Conservation (phyloP, 2,888 invertebrate genomes). For the Iselma pallidipennis region DNA sequence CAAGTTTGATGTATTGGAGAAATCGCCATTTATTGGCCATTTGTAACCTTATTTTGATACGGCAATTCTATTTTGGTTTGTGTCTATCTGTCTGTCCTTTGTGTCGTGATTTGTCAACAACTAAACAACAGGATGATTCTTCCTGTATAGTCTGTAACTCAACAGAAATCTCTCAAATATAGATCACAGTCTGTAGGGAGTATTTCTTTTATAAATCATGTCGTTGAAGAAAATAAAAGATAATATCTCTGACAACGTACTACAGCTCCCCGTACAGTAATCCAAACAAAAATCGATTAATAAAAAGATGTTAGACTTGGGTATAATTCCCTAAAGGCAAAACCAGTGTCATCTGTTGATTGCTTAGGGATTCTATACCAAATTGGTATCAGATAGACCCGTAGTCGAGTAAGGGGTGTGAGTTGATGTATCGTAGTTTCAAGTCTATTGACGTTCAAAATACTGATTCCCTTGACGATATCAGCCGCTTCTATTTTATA, state of each 20-base stretch:
- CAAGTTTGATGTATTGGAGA: neutral
- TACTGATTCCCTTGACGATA: constrained; percentile 29
- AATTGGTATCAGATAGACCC: constrained; percentile 42
- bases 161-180: neutral
- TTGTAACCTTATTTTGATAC: neutral
- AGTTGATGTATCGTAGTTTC: constrained; percentile 36
- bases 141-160: neutral
- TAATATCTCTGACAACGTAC: constrained; percentile 39
- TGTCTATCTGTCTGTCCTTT: neutral
- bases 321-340: constrained; percentile 45
- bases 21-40: neutral
- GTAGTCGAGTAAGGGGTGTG: constrained; percentile 22
- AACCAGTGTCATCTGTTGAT: constrained; percentile 53
- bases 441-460: constrained; percentile 41
- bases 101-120: neutral
- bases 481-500: constrained; percentile 18
- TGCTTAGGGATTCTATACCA: constrained; percentile 48
- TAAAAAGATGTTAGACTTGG: constrained; percentile 48
- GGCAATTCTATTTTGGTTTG: neutral
- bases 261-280: constrained; percentile 46
- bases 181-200: neutral
- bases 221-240: constrained; percentile 26
- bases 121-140: neutral
- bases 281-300: constrained; percentile 51
- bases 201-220: constrained; percentile 27